Conservation (phyloP, 2,113 vertebrate genomes). For the Crocuta crocuta region DNA sequence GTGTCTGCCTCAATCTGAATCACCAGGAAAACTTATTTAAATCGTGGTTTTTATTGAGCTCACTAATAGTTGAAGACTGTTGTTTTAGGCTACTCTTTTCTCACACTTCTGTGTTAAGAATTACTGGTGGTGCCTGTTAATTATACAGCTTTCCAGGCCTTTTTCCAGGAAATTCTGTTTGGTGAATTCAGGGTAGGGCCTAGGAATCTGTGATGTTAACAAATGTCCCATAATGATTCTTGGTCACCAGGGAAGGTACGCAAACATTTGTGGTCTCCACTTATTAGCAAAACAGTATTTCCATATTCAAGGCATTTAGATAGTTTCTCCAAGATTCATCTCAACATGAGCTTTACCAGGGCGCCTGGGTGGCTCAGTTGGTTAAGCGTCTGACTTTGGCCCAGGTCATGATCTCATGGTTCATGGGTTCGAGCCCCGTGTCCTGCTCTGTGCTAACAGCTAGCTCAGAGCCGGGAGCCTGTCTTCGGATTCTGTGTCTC, state of each 20-base stretch:
- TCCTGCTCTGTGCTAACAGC: no score
- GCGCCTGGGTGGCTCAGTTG: no score
- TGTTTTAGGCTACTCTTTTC: slow-evolving; percentile 25
- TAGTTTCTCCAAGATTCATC: slow-evolving; percentile 19
- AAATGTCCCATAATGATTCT: neutral
- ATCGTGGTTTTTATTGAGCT: slow-evolving; percentile 21
- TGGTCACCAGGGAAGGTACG: slow-evolving; percentile 3
- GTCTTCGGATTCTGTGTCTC: no score
- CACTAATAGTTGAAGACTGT: neutral
- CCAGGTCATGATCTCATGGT: no score
- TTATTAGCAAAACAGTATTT: neutral
- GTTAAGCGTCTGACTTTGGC: no score
- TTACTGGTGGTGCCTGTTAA: neutral
- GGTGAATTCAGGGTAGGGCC: neutral
- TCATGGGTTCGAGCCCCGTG: no score
- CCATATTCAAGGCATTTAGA: neutral
- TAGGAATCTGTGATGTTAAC: slow-evolving; percentile 45
- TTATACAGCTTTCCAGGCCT: neutral
- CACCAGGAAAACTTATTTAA: slow-evolving; percentile 8
- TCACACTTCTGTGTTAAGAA: neutral
- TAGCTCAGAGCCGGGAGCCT: no score
- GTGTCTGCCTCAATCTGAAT: neutral
- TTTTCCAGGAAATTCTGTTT: slow-evolving; percentile 22
- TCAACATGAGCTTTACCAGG: neutral
- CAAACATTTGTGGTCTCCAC: neutral